phyloP scores from a whole-genome alignment of 2,113 vertebrate genomes.

The Thomomys bottae region DNA sequence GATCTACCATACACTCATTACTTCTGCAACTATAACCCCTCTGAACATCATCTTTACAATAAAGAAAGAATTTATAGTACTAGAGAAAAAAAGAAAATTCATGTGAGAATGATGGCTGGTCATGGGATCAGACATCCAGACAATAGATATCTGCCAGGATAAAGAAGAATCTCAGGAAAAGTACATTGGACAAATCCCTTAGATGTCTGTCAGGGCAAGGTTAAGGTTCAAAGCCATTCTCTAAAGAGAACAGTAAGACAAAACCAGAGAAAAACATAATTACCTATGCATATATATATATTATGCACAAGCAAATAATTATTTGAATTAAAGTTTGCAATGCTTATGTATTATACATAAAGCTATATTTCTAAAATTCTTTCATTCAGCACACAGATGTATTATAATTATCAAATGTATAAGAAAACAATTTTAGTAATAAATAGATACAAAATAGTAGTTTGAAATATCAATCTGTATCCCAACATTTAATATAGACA shows the following conservation, averaged over 20 bases:
- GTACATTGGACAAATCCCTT: not conserved
- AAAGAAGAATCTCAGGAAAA: not conserved
- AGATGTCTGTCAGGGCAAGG: not conserved
- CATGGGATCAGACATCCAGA: not conserved
- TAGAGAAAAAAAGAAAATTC: not conserved
- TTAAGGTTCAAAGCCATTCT: not conserved
- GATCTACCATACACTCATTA: not conserved
- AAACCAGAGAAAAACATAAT: not conserved
- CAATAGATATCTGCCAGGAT: not conserved
- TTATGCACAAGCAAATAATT: not conserved
- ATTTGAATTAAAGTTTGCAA: not conserved
- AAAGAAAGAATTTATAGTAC: too few relatives aligned
- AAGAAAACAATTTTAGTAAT: not conserved
- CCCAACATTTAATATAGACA: not conserved
- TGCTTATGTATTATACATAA: not conserved
- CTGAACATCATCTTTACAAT: too few relatives aligned
- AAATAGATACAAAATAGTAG: not conserved
- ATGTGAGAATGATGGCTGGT: not conserved
- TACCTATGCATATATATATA: not conserved
- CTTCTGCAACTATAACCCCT: too few relatives aligned
- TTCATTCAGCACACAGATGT: not conserved
- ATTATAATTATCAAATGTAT: not conserved
- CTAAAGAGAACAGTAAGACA: not conserved
- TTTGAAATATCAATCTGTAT: slow-evolving; percentile 49
- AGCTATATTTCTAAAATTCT: slow-evolving; percentile 3